These are phyloP conservation scores for Oxytorus armatus DNA, from an alignment of 2,888 invertebrate species.

Conservation along the genomic window DNA sequence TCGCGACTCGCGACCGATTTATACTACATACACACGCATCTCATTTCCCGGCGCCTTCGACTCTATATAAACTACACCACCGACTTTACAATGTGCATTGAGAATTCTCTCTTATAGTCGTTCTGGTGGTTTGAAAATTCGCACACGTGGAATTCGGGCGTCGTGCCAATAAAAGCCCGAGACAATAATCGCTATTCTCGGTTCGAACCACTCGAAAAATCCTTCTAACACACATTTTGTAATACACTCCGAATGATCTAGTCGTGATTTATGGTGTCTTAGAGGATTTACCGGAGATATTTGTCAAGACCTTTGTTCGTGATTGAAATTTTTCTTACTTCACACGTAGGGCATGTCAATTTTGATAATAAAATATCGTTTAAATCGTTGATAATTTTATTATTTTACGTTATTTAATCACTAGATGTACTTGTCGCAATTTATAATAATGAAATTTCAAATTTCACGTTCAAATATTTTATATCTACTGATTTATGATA, in stretches of 20 bases:
- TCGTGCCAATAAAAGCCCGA: constrained; percentile 53
- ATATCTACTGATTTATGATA: too few relatives aligned
- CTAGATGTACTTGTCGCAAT: too few relatives aligned
- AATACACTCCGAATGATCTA: constrained; percentile 18
- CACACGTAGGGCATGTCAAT: too few relatives aligned
- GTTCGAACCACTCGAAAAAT: constrained; percentile 1
- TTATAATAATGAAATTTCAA: too few relatives aligned
- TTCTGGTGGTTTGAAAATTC: constrained; percentile 32
- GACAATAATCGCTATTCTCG: constrained; percentile 39
- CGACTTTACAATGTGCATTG: constrained; percentile 7
- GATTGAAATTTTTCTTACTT: not conserved
- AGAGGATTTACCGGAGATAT: not conserved
- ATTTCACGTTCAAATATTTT: too few relatives aligned
- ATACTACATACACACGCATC: constrained; percentile 51
- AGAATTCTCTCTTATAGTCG: constrained; percentile 21
- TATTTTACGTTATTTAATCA: too few relatives aligned
- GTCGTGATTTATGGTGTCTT: not conserved
- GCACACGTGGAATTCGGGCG: constrained; percentile 22
- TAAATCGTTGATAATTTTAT: too few relatives aligned
- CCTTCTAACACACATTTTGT: constrained; percentile 13
- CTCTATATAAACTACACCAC: constrained; percentile 1
- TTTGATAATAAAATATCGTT: too few relatives aligned
- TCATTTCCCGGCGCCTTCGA: constrained; percentile 41
- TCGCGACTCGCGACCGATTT: constrained; percentile 60
- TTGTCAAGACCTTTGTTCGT: not conserved